phyloP scores from a whole-genome alignment of 2,888 invertebrate genomes.

The Pristionchus entomophagus region DNA sequence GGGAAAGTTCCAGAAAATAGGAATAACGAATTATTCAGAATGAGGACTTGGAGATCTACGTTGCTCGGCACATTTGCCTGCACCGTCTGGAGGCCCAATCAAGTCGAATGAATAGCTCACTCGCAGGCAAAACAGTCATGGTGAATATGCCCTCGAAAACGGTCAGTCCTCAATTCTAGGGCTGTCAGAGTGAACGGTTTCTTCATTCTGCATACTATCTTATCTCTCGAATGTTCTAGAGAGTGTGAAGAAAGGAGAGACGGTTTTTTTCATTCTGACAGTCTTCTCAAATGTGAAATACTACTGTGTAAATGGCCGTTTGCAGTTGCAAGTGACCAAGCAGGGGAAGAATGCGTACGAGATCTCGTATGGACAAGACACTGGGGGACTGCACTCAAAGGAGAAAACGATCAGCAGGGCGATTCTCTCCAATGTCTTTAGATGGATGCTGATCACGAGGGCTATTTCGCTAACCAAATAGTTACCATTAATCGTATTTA shows the following conservation, averaged over 20 bases:
- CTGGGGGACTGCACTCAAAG: slow-evolving; percentile 5
- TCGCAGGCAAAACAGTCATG: slow-evolving; percentile 53
- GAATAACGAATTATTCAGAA: no score
- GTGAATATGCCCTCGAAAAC: slow-evolving; percentile 45
- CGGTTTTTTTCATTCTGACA: no score
- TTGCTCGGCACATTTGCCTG: slow-evolving; percentile 57
- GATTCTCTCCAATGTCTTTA: slow-evolving; percentile 54
- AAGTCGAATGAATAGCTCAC: slow-evolving; percentile 58
- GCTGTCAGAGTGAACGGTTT: no score
- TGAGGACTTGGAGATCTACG: slow-evolving; percentile 57
- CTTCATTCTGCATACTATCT: no score
- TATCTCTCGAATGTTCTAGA: no score
- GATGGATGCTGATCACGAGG: slow-evolving; percentile 59
- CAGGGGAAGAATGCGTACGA: slow-evolving; percentile 41
- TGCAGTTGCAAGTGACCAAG: slow-evolving; percentile 51
- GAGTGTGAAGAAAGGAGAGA: no score
- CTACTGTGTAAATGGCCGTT: background rate
- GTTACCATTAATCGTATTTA: background rate
- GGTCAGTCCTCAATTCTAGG: background rate
- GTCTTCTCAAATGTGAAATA: no score
- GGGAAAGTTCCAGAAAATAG: no score
- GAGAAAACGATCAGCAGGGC: slow-evolving; percentile 30
- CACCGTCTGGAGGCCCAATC: slow-evolving; percentile 57
- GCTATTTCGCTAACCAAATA: slow-evolving; percentile 61
- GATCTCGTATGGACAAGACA: slow-evolving; percentile 41